Base-by-base conservation (phyloP, 2,888 invertebrate genomes). In the Plusia festucae region DNA sequence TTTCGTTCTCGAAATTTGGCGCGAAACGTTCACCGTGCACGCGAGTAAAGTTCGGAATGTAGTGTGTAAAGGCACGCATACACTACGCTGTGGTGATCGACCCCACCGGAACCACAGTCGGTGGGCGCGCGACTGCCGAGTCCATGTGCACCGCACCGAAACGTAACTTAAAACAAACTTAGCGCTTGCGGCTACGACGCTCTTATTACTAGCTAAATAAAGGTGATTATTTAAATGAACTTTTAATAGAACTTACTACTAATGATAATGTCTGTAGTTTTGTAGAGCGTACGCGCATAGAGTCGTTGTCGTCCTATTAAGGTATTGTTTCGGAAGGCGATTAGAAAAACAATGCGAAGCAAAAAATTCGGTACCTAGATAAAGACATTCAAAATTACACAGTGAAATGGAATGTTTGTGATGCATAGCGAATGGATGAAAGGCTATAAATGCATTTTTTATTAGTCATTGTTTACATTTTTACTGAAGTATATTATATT, bases 51-150 rank as follows among this genome's bases (percentile, higher is more conserved):
- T 84, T 87, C 84, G 84, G 83, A 89, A 87, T 87, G 88, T 82
- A 85, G 82, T 84, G 78, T 76, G 88, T 92, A 89, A 92, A 90
- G 92, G 88, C 82, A 82, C 82, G 90, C 84, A 86, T 86, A 90
- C 91, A 91, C 91, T 76, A 70, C 79, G 77, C 83, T 74, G 79
- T 90, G 90, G 93, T 94, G 93, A 94, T 93, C 94, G 94, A 94
- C 95, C 95, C 95, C 90, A 95, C 95, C 95, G 95, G 95, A 95
- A 95, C 93, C 93, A 95, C 95, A 95, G 86, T 95, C 91, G 91
- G 91, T 93, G 91, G 91, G 85, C 91, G 90, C 89, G 90, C 91
- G 93, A 92, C 93, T 93, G 91, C 85, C 93, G 91, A 90, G 87
- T 89, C 87, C 90, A 87, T 93, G 94, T 94, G 93, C 94, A 94